phyloP scores from a whole-genome alignment of 2,797 vertebrate species.

The Heliangelus exortis region DNA sequence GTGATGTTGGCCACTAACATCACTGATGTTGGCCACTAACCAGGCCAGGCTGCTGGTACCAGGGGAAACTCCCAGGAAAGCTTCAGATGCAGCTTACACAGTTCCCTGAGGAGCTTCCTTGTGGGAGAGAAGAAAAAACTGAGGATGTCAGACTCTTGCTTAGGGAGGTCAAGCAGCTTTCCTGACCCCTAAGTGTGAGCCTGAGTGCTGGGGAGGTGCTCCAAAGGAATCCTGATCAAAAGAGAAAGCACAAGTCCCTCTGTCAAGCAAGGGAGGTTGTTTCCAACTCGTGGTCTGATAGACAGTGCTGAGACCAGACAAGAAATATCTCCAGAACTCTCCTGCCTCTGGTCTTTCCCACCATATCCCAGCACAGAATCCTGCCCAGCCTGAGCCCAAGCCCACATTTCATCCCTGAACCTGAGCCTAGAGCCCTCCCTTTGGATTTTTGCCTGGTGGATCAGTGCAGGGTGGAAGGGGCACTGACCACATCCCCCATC shows the following conservation, averaged over 20 bases:
- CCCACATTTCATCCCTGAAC: not conserved
- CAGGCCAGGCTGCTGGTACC: not conserved
- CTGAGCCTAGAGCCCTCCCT: not conserved
- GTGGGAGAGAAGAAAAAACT: not conserved
- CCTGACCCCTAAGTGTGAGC: not conserved
- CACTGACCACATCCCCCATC: not conserved
- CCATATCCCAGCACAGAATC: not conserved
- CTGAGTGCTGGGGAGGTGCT: not conserved
- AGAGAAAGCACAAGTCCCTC: not conserved
- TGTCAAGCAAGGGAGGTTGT: not conserved
- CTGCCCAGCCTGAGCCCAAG: not conserved
- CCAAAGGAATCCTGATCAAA: not conserved
- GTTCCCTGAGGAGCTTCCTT: not conserved
- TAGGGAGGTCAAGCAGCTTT: not conserved
- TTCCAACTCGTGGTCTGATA: not conserved
- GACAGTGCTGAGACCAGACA: not conserved
- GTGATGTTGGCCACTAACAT: too few relatives aligned
- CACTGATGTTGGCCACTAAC: not conserved
- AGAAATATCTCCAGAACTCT: not conserved
- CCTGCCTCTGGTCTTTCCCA: not conserved
- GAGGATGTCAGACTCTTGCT: not conserved
- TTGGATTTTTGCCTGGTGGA: not conserved
- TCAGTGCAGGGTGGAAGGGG: not conserved
- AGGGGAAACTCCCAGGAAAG: not conserved
- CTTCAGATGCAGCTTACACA: not conserved